Evolutionary conservation across 2,888 invertebrate genomes (phyloP).

Genomic region (Sinodicranocentrus sp.): DNA sequence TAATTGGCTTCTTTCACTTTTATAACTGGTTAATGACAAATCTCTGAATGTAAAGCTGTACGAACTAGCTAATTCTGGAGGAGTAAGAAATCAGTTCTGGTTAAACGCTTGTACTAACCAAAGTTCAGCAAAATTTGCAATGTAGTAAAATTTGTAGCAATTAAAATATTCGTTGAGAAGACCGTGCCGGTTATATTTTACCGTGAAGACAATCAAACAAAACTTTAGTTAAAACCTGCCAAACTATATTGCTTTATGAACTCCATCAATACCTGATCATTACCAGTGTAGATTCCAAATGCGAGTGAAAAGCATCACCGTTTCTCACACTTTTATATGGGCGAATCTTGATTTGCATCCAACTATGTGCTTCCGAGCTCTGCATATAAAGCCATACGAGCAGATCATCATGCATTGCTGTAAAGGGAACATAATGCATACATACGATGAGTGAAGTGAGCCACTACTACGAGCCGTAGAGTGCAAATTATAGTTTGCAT

Average conservation of each 20-base stretch:
- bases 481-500: neutral
- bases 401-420: neutral
- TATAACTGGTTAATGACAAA: too few relatives aligned
- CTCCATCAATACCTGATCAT: conserved; percentile 3
- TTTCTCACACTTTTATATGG: conserved; percentile 37
- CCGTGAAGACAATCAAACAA: neutral
- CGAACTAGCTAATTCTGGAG: too few relatives aligned
- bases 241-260: neutral
- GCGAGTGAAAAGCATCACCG: conserved; percentile 47
- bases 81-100: too few relatives aligned
- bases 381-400: neutral
- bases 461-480: too few relatives aligned
- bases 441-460: neutral
- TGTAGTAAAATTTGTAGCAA: too few relatives aligned
- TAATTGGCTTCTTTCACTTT: too few relatives aligned
- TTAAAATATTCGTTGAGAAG: neutral
- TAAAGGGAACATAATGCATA: neutral
- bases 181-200: neutral
- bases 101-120: too few relatives aligned
- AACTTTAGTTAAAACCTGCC: neutral
- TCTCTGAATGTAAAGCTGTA: too few relatives aligned
- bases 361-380: neutral
- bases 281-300: conserved; percentile 30
- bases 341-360: too few relatives aligned
- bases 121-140: too few relatives aligned